Evolutionary conservation across 2,888 invertebrate genomes (phyloP), one percentile per base, ranked within the genome.

Genomic region (Lithophane semibrunnea): DNA sequence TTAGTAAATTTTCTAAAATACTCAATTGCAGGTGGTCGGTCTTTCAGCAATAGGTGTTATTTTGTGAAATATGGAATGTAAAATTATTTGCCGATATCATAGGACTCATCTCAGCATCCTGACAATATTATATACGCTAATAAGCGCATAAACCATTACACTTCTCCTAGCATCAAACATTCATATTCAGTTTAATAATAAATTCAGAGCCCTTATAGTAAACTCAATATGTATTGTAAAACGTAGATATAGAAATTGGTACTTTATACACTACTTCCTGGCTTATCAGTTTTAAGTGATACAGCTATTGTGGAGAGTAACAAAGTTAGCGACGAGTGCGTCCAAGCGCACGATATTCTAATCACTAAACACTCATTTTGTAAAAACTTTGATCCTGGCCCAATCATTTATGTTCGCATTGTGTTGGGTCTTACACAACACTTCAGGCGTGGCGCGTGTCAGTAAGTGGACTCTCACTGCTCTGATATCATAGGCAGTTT

Each of bases 291-390:
- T 83, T 64, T 71, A 75, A 67, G 74, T 88, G 83, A 83, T 81
- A 82, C 86, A 89, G 88, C 83, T 88, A 88, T 89, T 88, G 88
- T 88, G 88, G 88, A 88, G 88, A 88, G 88, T 88, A 88, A 88
- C 78, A 86, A 88, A 87, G 88, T 87, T 80, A 83, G 86, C 74
- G 77, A 80, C 76, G 69, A 74, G 70, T 76, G 70, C 66, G 58
- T 60, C 69, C 52, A 68, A 64, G 60, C 88, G 82, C 82, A 78
- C 75, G 70, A 68, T 77, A 70, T 77, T 72, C 66, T 85, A 84
- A 80, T 83, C 73, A 82, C 81, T 79, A 82, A 73, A 86, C 70
- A 82, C 63, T 77, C 75, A 88, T 75, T 84, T 77, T 56, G 52
- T 83, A 67, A 69, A 73, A 75, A 64, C 65, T 80, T 83, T 29